Percentiles rank a stretch among this genome's conserved stretches.
Conservation (phyloP, 2,888 invertebrate genomes). For the Orchestes rusci region DNA sequence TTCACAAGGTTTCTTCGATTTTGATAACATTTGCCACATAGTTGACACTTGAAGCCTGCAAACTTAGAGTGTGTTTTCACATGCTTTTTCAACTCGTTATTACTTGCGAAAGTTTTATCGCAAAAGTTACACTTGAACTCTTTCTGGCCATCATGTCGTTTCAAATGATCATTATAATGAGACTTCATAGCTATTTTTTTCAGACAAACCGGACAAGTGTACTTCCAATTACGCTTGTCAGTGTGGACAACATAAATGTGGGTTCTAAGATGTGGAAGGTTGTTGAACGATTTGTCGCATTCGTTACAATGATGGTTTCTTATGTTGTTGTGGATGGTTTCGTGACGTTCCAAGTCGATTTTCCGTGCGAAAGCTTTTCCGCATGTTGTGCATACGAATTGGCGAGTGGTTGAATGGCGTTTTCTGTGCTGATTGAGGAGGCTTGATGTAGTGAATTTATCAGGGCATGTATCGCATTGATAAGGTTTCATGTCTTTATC, state of each 20-base stretch:
- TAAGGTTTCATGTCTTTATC: constrained; percentile 33
- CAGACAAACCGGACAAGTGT: constrained; percentile 30
- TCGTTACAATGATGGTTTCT: constrained; percentile 34
- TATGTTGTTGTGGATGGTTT: constrained; percentile 33
- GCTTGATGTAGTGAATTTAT: constrained; percentile 32
- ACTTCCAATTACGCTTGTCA: constrained; percentile 35
- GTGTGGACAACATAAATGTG: constrained; percentile 36
- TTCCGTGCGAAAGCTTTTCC: constrained; percentile 42
- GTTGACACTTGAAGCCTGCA: constrained; percentile 40
- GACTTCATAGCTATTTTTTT: constrained; percentile 35
- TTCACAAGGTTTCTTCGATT: constrained; percentile 41
- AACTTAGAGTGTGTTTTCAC: constrained; percentile 32
- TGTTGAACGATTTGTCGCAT: constrained; percentile 36
- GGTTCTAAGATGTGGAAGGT: constrained; percentile 32
- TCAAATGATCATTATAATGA: constrained; percentile 32
- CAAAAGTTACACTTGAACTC: constrained; percentile 32
- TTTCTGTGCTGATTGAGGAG: constrained; percentile 34
- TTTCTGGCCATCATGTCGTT: constrained; percentile 33
- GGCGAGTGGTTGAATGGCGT: constrained; percentile 33
- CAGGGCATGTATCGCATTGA: constrained; percentile 32
- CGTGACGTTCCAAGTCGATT: constrained; percentile 34
- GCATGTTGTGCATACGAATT: constrained; percentile 34
- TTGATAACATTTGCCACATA: constrained; percentile 48
- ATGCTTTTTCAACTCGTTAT: constrained; percentile 32
- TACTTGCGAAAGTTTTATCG: constrained; percentile 31